A percentile compares a stretch with the other conserved stretches of the same genome.
phyloP scores from a whole-genome alignment of 2,888 invertebrate species.

The Erebia ligea region DNA sequence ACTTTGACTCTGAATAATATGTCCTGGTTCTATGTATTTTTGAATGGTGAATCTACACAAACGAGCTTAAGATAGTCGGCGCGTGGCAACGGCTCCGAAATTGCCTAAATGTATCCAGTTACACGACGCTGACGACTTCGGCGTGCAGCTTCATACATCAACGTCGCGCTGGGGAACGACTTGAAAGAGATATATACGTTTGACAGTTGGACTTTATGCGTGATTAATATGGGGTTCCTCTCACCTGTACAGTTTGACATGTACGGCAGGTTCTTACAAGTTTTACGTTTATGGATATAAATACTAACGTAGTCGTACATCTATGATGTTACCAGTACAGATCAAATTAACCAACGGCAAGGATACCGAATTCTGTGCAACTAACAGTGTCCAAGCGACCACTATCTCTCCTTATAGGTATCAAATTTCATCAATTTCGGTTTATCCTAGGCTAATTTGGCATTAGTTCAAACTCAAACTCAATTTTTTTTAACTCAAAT shows the following conservation, averaged over 20 bases:
- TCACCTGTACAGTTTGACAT: constrained; percentile 16
- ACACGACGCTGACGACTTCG: constrained; percentile 46
- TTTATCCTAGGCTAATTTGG: too few relatives aligned
- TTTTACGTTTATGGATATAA: neutral
- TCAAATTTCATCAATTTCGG: too few relatives aligned
- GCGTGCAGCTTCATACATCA: constrained; percentile 62
- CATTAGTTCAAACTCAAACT: too few relatives aligned
- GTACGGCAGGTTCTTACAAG: neutral
- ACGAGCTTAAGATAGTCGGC: constrained; percentile 76
- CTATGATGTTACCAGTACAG: too few relatives aligned
- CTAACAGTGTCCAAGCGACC: too few relatives aligned
- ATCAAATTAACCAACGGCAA: too few relatives aligned
- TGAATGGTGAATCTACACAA: constrained; percentile 45
- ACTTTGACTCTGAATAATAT: too few relatives aligned
- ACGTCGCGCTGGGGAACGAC: constrained; percentile 68
- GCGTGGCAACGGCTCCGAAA: constrained; percentile 63
- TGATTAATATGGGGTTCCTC: constrained; percentile 42
- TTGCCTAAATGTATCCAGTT: constrained; percentile 65
- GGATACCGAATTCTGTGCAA: too few relatives aligned
- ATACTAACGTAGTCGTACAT: too few relatives aligned
- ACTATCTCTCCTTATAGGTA: too few relatives aligned
- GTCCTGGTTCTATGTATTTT: neutral
- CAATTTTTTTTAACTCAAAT: too few relatives aligned
- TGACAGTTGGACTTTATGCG: constrained; percentile 57
- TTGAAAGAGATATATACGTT: constrained; percentile 61